Evolutionary conservation across 1,140 invertebrate genomes (phyloP).

Genomic region (Antheraea mylitta): DNA sequence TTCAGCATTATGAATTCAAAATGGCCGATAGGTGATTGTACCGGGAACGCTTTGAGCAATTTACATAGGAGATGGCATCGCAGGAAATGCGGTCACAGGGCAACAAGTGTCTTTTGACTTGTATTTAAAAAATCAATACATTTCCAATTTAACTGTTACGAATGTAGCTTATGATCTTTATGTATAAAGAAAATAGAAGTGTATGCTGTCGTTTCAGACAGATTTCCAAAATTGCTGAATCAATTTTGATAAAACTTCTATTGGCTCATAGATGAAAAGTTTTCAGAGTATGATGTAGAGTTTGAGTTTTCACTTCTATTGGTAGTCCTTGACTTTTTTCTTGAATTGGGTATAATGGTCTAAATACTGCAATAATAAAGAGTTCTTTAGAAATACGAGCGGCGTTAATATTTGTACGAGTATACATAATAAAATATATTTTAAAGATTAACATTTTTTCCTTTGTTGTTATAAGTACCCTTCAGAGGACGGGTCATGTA

Average conservation of each 20-base stretch:
- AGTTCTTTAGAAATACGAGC: not conserved
- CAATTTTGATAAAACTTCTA: too few species aligned
- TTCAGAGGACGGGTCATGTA: not conserved
- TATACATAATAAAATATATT: not conserved
- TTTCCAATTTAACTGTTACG: not conserved
- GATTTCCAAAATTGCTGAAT: too few species aligned
- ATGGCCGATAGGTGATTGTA: constrained; percentile 15
- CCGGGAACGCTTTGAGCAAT: constrained; percentile 17
- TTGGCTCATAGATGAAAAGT: too few species aligned
- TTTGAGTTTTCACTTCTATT: too few species aligned
- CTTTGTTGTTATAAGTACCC: not conserved
- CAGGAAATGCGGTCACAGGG: constrained; percentile 13
- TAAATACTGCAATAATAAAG: not conserved
- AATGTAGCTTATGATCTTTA: too few species aligned
- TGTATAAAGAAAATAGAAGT: too few species aligned
- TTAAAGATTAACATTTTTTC: not conserved
- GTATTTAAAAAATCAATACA: not conserved
- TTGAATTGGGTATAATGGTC: too few species aligned
- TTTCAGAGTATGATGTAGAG: too few species aligned
- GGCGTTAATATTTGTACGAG: not conserved
- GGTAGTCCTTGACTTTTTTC: too few species aligned
- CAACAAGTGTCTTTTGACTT: not conserved
- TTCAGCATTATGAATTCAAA: not conserved
- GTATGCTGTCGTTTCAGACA: too few species aligned
- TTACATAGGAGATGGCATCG: not conserved